Base-by-base conservation (phyloP, 1,140 invertebrate species). In the Spodoptera frugiperda region DNA sequence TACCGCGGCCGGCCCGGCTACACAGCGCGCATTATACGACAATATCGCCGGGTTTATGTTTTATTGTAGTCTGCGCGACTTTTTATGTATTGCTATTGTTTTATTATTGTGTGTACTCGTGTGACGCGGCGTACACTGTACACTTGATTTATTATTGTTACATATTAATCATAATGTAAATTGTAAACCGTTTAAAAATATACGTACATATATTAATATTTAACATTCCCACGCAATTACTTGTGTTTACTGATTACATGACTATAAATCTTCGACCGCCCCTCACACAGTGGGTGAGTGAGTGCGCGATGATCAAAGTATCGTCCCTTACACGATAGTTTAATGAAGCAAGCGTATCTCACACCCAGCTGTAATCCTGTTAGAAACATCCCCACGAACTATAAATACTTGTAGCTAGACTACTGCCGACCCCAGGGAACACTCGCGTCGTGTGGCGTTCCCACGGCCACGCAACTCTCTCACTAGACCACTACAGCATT, bases 11-110 rank as follows among this genome's bases (percentile, higher is more conserved):
- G 19, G 55, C 59, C 21, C 48, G 61, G 48, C 25, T 49, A 73
- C 30, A 73, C 30, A 30, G 49, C 61, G 68, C 57, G 68, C 51
- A 55, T 72, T 68, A 71, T 55, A 19, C 33, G 19, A 44, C 63
- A 44, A 12, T 25, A 19, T 46, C 15, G 21, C 44, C 44, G 15
- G 21, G 44, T 25, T 25, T 25, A 25, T 19, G 33, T 48, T 67
- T 65, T 25, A 67, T 67, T 15, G 12, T 49, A 19, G 14, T 48
- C 14, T 67, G 61, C 12, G 25, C 15, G 39, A 49, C 10, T 21
- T 65, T 65, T 11, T 25, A 21, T 48, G 15, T 4, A 21, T 25
- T 67, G 39, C 17, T 67, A 67, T 48, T 67, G 15, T 67, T 67
- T 67, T 67, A 21, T 25, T 67, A 11, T 63, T 33, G 59, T 63